phyloP scores from a whole-genome alignment of 37 sponge, comb jelly and placozoan genomes.

The Cladorhizidae sp. region DNA sequence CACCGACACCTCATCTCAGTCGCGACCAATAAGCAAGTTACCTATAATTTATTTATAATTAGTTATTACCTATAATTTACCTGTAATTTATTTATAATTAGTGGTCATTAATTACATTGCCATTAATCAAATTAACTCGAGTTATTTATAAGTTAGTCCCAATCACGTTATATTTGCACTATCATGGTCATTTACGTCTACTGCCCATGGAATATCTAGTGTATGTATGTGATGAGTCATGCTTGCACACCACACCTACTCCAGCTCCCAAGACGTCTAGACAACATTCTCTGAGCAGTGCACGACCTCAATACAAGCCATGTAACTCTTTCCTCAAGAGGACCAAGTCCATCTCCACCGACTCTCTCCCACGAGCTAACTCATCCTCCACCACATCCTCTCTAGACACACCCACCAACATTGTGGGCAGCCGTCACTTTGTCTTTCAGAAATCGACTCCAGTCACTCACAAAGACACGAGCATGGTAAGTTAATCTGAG shows the following conservation, averaged over 20 bases:
- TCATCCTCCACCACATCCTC: neutral
- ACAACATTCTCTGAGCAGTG: neutral
- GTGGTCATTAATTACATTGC: too few species aligned
- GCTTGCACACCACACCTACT: conserved; percentile 49
- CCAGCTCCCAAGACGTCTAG: neutral
- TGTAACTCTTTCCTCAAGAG: conserved; percentile 75
- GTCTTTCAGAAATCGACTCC: conserved; percentile 67
- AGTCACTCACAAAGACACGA: neutral
- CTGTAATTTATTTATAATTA: too few species aligned
- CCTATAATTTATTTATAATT: too few species aligned
- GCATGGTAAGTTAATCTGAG: too few species aligned
- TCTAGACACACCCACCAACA: conserved; percentile 16
- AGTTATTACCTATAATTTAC: too few species aligned
- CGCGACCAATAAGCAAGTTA: conserved; percentile 36
- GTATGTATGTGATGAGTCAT: too few species aligned
- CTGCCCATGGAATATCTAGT: too few species aligned
- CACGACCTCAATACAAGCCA: neutral
- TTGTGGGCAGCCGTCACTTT: conserved; percentile 41
- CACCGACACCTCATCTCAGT: conserved; percentile 46
- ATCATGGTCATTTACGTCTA: too few species aligned
- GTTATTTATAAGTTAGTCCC: too few species aligned
- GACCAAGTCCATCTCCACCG: conserved; percentile 22
- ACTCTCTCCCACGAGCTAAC: conserved; percentile 19
- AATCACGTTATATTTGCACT: too few species aligned
- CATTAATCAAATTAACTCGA: too few species aligned